These are phyloP conservation scores for Agapostemon virescens DNA, from an alignment of 2,888 invertebrate genomes.

Conservation along the genomic window DNA sequence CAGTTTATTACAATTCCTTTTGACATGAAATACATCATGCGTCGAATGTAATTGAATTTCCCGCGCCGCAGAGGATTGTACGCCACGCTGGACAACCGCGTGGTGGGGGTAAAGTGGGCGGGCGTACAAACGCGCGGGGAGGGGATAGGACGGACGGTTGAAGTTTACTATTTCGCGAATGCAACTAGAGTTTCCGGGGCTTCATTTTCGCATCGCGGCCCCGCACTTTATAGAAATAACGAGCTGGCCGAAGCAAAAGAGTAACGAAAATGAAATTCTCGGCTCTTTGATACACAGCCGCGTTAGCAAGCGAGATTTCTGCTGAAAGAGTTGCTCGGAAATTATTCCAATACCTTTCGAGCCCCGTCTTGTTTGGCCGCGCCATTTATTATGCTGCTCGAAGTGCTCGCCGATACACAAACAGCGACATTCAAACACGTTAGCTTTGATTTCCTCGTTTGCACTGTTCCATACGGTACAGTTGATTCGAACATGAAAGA, in stretches of 20 bases:
- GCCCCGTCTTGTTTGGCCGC: slow-evolving; percentile 24
- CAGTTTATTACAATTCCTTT: slow-evolving; percentile 13
- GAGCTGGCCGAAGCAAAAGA: slow-evolving; percentile 38
- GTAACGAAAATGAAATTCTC: slow-evolving; percentile 38
- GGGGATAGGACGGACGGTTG: not conserved
- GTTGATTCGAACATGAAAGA: not conserved
- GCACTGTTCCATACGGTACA: not conserved
- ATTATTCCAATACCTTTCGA: slow-evolving; percentile 34
- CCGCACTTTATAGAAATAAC: slow-evolving; percentile 44
- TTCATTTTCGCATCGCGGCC: slow-evolving; percentile 31
- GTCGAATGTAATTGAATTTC: slow-evolving; percentile 34
- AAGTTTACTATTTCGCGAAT: slow-evolving; percentile 18
- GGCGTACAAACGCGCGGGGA: not conserved
- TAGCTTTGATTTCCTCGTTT: not conserved
- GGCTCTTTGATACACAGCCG: slow-evolving; percentile 40
- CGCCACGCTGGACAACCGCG: not conserved
- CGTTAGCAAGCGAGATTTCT: slow-evolving; percentile 39
- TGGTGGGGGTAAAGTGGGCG: not conserved
- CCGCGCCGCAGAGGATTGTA: slow-evolving; percentile 9
- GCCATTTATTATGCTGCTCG: slow-evolving; percentile 42
- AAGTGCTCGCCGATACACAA: not conserved
- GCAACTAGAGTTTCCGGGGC: slow-evolving; percentile 20
- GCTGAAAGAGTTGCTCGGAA: slow-evolving; percentile 21
- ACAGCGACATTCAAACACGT: not conserved
- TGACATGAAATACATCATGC: slow-evolving; percentile 7